Base-by-base conservation (phyloP, 2,888 invertebrate genomes). In the Sipha maydis region DNA sequence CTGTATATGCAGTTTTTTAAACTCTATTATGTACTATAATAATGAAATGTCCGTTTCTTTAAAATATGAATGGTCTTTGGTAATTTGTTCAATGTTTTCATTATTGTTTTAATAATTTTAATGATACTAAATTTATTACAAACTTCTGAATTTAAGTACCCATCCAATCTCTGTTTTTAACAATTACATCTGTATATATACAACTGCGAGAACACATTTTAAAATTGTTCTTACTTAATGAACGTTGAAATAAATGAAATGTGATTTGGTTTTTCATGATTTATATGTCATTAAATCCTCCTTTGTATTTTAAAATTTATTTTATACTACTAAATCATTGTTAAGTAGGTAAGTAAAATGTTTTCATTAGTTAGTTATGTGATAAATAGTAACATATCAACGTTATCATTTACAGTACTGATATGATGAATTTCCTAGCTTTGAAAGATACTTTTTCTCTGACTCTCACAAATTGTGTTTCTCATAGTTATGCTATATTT, bases 61-160 rank as follows among this genome's bases (percentile, higher is more conserved):
- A 69, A 69, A 69, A 69, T 69, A 69, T 69, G 69, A 69, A 69
- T 69, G 69, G 69, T n/a, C 5, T 69, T 28, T n/a, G 9, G 80
- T 38, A 61, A 80, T 38, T 80, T 31, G 31, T 67, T 38, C n/a
- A 67, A 67, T n/a, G 61, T 67, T 38, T 38, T 61, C 38, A 61
- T 67, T 80, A 80, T 80, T 67, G 8, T 67, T 61, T n/a, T 61
- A 0, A 67, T 38, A 61, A 28, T 38, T 67, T 17, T 61, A 61
- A 61, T 61, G 9, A n/a, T 31, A 67, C 19, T 78, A 34, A 17
- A 21, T 80, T 67, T 67, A 67, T 67, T 80, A 38, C 25, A 61
- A 61, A 80, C n/a, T 80, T 80, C 61, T 80, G 38, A n/a, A 67
- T 7, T 38, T 38, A 80, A 67, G 61, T 67, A 67, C 61, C 9